These are phyloP conservation scores for Pteronura brasiliensis DNA, from an alignment of 2,113 vertebrate species.

Conservation along the genomic window DNA sequence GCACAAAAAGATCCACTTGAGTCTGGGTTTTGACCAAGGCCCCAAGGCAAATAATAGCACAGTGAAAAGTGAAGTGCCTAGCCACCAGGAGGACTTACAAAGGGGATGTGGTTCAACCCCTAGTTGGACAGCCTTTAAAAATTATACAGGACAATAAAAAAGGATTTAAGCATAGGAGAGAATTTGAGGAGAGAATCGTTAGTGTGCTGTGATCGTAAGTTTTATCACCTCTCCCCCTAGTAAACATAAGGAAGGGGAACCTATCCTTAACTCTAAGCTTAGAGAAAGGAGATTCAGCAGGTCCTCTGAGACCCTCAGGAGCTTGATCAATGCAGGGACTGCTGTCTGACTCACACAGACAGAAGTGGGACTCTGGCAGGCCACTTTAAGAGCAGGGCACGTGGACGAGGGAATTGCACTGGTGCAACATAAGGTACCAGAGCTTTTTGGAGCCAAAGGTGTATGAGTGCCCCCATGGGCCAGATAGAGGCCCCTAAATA, in stretches of 20 bases:
- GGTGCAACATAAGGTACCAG: not conserved
- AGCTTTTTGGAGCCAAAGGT: not conserved
- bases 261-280: too few species aligned
- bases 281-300: not conserved
- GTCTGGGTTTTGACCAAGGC: not conserved
- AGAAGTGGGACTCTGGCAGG: not conserved
- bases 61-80: not conserved
- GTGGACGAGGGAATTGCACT: not conserved
- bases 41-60: not conserved
- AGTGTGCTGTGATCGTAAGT: not conserved
- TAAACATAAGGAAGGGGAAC: not conserved
- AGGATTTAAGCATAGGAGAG: not conserved
- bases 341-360: not conserved
- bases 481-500: not conserved
- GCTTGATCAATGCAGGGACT: not conserved
- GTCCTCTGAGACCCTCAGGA: not conserved
- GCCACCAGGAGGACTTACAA: not conserved
- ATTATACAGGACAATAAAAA: not conserved
- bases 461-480: not conserved
- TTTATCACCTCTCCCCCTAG: not conserved
- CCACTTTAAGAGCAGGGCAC: not conserved
- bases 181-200: not conserved
- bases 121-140: not conserved
- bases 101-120: not conserved
- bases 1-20: not conserved